Base-by-base conservation (phyloP, 1,140 invertebrate species). In the Euglossa dilemma region DNA sequence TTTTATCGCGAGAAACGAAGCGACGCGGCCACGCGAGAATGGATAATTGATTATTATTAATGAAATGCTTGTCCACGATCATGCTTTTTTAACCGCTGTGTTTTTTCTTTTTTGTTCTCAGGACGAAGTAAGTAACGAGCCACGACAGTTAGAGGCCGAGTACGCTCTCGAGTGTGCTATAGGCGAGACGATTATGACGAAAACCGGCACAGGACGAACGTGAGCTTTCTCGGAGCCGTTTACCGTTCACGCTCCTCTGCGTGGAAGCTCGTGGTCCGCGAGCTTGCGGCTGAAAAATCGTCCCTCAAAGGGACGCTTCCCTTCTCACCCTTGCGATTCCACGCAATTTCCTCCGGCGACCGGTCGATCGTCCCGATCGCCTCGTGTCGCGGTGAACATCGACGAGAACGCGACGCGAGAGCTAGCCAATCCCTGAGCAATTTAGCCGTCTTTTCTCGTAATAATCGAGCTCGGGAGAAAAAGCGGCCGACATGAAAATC, bases 101-200 rank as follows among this genome's bases (percentile, higher is more conserved):
- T 91, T 89, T 91, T 88, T 90, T 87, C 76, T 91, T 93, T 92
- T 93, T 90, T 94, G 93, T 93, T 94, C 90, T 85, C 93, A 94
- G 93, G 93, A 93, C 91, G 93, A 94, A 94, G 93, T 94, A 94
- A 94, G 93, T 94, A 94, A 88, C 92, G 83, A 84, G 83, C 79
- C 79, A 85, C 77, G 73, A 81, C 79, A 57, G 79, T 69, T 87
- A 87, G 73, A 80, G 76, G 80, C 78, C 81, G 80, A 79, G 79
- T 64, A 52, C 77, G 80, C 70, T 57, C 66, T 83, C 75, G 86
- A 73, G 83, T 87, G 83, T 87, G 79, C 84, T 87, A 89, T 74
- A 64, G 82, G 85, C 85, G 83, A 85, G 74, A 85, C 82, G 86
- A 80, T 74, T 74, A 87, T 89, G 85, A 89, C 75, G 87, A 88